Evolutionary conservation across 2,888 invertebrate genomes (phyloP).

Genomic region (Ennomos quercinarius): DNA sequence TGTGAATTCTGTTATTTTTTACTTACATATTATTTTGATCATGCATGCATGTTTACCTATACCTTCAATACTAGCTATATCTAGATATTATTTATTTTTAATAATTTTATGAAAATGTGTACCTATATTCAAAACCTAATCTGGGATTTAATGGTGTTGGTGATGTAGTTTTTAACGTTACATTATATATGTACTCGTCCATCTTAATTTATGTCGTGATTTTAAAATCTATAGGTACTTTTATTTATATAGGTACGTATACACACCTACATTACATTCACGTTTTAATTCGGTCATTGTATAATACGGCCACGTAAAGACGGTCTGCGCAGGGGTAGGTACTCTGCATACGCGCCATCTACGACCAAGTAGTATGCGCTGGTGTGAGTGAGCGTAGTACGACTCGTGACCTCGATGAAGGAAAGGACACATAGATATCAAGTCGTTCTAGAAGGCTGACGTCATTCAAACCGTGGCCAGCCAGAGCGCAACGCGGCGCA

Average conservation of each 20-base stretch:
- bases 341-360: conserved; percentile 37
- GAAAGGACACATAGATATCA: conserved; percentile 69
- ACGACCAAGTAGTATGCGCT: conserved; percentile 49
- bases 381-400: conserved; percentile 76
- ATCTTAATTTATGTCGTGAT: not conserved
- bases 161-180: no score
- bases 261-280: not conserved
- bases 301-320: conserved; percentile 59
- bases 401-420: conserved; percentile 78
- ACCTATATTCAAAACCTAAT: no score
- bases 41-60: conserved; percentile 12
- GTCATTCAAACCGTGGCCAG: conserved; percentile 73
- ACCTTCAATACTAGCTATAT: no score
- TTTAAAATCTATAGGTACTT: not conserved
- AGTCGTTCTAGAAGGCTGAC: conserved; percentile 82
- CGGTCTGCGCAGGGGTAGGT: conserved; percentile 48
- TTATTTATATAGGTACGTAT: not conserved
- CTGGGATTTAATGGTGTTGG: no score
- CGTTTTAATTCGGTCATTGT: conserved; percentile 35
- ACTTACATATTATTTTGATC: conserved; percentile 9
- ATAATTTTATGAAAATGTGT: no score
- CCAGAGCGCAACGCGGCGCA: conserved; percentile 72
- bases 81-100: no score
- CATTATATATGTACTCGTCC: not conserved
- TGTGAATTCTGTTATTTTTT: not conserved